phyloP scores from a whole-genome alignment of 2,113 vertebrate species.

The Eptesicus fuscus region DNA sequence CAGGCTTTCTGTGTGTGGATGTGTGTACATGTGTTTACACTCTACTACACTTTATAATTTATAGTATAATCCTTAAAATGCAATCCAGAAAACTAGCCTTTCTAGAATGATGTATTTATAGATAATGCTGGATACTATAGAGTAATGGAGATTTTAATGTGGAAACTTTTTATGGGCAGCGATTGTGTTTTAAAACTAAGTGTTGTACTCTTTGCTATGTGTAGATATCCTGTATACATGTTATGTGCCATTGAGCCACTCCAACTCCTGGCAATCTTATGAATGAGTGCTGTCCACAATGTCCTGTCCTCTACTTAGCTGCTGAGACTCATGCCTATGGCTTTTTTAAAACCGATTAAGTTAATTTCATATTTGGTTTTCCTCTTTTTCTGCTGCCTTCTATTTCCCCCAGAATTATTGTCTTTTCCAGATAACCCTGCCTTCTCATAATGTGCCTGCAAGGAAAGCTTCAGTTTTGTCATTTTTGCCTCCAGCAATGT shows the following conservation, averaged over 20 bases:
- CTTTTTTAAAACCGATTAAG: neutral
- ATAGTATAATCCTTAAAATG: neutral
- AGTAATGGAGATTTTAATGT: neutral
- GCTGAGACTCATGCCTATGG: neutral
- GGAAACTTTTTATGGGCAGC: neutral
- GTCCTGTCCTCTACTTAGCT: neutral
- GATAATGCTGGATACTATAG: neutral
- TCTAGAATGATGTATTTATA: neutral
- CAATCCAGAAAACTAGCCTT: neutral
- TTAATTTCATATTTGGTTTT: neutral
- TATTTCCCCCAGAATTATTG: neutral
- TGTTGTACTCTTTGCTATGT: neutral
- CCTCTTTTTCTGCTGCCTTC: neutral
- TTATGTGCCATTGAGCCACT: neutral
- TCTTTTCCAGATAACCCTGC: neutral
- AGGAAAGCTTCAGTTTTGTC: neutral
- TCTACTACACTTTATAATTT: neutral
- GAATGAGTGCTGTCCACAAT: neutral
- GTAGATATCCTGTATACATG: neutral
- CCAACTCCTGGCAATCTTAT: neutral
- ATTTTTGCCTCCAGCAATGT: neutral
- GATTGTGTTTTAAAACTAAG: neutral
- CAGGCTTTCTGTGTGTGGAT: neutral
- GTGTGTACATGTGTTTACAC: neutral
- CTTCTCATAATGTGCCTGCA: neutral